These are phyloP conservation scores for Deilephila porcellus DNA, from an alignment of 2,888 invertebrate species.

Conservation along the genomic window DNA sequence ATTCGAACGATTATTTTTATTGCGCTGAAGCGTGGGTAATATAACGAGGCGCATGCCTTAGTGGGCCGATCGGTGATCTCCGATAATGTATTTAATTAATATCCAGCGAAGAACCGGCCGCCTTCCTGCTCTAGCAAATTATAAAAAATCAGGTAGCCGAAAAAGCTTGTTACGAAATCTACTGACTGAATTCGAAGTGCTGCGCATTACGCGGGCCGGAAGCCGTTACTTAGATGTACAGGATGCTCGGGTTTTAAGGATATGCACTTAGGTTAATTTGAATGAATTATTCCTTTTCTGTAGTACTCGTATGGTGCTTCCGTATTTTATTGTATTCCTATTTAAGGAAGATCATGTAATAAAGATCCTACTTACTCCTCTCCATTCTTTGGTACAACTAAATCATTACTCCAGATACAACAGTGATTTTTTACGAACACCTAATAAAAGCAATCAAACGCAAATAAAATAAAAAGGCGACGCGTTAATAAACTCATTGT, in stretches of 20 bases:
- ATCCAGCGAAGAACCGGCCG: constrained; percentile 57
- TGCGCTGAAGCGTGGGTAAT: constrained; percentile 35
- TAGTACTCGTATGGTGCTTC: no score
- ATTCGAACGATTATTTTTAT: constrained; percentile 27
- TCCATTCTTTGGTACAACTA: no score
- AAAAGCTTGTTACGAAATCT: constrained; percentile 55
- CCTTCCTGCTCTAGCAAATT: constrained; percentile 61
- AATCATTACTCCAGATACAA: neutral
- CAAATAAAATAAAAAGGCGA: constrained; percentile 11
- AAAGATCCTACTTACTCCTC: no score
- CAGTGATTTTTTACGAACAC: neutral
- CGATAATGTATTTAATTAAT: constrained; percentile 65
- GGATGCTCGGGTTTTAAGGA: constrained; percentile 10
- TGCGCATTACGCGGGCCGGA: constrained; percentile 43
- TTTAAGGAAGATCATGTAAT: no score
- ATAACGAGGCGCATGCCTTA: constrained; percentile 46
- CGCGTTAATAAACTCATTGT: constrained; percentile 22
- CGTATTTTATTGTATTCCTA: no score
- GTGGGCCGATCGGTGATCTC: constrained; percentile 46
- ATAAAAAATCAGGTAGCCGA: constrained; percentile 55
- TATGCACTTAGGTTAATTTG: neutral
- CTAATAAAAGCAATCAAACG: neutral
- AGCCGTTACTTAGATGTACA: constrained; percentile 36
- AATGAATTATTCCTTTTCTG: no score
- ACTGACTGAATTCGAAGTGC: constrained; percentile 35